A percentile compares a stretch with the other conserved stretches of the same genome.
phyloP scores from a whole-genome alignment of 2,888 invertebrate genomes.

The Cheilosia impressa region DNA sequence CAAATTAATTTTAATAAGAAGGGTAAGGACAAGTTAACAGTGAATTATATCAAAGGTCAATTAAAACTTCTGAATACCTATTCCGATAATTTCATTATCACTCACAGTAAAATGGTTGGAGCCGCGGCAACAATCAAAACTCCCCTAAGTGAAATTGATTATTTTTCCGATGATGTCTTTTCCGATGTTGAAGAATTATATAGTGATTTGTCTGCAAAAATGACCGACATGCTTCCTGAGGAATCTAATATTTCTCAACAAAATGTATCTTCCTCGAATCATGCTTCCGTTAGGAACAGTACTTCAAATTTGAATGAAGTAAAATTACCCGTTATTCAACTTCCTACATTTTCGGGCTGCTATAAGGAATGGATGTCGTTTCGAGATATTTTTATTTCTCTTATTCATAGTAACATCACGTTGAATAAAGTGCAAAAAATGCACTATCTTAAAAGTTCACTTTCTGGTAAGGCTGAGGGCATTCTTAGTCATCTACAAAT shows the following conservation, averaged over 20 bases:
- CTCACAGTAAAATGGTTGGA: background rate
- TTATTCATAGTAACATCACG: constrained; percentile 5
- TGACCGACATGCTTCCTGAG: background rate
- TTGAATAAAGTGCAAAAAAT: background rate
- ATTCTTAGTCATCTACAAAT: constrained; percentile 6
- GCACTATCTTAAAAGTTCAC: background rate
- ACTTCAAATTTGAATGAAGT: constrained; percentile 1
- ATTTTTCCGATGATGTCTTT: background rate
- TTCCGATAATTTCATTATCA: constrained; percentile 1
- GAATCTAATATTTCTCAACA: background rate
- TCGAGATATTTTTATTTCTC: constrained; percentile 6
- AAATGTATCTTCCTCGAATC: background rate
- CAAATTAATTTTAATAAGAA: background rate
- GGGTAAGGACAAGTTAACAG: constrained; percentile 8
- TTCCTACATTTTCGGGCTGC: constrained; percentile 2
- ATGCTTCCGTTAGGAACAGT: background rate
- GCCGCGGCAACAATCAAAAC: background rate
- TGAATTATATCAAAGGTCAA: background rate
- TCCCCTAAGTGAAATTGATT: background rate
- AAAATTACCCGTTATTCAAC: background rate
- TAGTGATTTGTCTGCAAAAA: background rate
- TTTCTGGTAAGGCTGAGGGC: background rate
- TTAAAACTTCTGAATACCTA: background rate
- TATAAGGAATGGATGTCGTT: constrained; percentile 8
- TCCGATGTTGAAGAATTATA: constrained; percentile 9